Percentiles rank a stretch among this genome's conserved stretches.
Evolutionary conservation across 2,113 vertebrate genomes (phyloP).

Genomic region (Cyprinodon tularosa): DNA sequence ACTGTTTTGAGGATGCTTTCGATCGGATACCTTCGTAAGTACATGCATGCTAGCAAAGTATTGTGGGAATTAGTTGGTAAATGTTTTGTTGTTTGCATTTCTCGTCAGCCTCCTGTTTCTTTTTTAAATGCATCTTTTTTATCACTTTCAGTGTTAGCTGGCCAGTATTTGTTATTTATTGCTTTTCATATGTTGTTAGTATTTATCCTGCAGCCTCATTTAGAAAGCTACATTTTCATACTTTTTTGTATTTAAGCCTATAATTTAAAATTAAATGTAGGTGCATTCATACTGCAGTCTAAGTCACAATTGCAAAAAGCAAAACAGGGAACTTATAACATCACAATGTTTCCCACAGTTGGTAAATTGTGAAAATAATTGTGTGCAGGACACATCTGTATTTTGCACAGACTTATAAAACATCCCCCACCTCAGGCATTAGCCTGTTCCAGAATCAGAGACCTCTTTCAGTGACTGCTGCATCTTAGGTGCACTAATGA

Average conservation of each 20-base stretch:
- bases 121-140: neutral
- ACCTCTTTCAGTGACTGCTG: neutral
- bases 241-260: too few relatives aligned
- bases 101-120: neutral
- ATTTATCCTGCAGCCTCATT: neutral
- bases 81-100: neutral
- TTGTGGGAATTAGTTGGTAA: neutral
- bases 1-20: slow-evolving; percentile 71
- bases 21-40: slow-evolving; percentile 78
- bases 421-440: neutral
- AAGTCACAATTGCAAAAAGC: too few relatives aligned
- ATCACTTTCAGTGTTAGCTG: slow-evolving; percentile 6
- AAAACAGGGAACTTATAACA: too few relatives aligned
- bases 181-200: neutral
- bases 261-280: too few relatives aligned
- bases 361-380: too few relatives aligned
- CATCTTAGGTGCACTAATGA: neutral
- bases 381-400: neutral
- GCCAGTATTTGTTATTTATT: neutral
- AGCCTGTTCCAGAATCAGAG: neutral
- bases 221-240: neutral
- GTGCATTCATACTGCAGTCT: too few relatives aligned
- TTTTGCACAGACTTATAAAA: neutral
- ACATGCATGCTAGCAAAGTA: neutral
- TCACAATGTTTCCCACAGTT: too few relatives aligned